Base-by-base conservation (phyloP, 1,140 invertebrate genomes). In the Chrysoperla carnea region DNA sequence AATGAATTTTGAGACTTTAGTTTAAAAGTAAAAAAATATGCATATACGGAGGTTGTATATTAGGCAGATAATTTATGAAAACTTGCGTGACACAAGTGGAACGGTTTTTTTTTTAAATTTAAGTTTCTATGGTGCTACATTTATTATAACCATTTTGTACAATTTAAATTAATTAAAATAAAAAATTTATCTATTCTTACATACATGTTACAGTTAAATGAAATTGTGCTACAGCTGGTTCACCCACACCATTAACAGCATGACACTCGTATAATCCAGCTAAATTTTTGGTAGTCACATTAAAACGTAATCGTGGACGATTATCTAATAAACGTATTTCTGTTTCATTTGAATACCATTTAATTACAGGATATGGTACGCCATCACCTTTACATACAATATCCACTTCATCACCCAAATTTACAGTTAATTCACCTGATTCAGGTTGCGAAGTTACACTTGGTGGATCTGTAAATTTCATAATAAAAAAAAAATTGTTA, bases 161-260 rank as follows among this genome's bases (percentile, higher is more conserved):
- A 5, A 23, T 23, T 23, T 23, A 23, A 23, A 23, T 23, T 23
- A 23, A 23, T 23, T 23, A 3, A 23, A 23, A 23, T 23, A 5
- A 23, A 23, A 23, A 23, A 23, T 23, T 23, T 23, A 5, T 23
- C 2, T 23, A 23, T 23, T 23, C 50, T 41, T 33, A 66, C 67
- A 68, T 56, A 77, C 75, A 75, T 43, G 68, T 60, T 23, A 76
- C 66, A 47, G 62, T 68, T 0, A 80, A 9, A 12, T 4, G 31
- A 9, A 12, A 11, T 11, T 33, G 31, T 9, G 31, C 31, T 9
- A 33, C 31, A 0, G 76, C 76, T 0, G 78, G 68, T 41, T 81
- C 72, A 1, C 81, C 81, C 13, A 85, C 72, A 8, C 75, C 78
- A 56, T 87, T 87, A 38, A 57, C 67, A 0, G 77, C 82, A 0